Conservation (phyloP, 2,888 invertebrate species). For the Horisme vitalbata region DNA sequence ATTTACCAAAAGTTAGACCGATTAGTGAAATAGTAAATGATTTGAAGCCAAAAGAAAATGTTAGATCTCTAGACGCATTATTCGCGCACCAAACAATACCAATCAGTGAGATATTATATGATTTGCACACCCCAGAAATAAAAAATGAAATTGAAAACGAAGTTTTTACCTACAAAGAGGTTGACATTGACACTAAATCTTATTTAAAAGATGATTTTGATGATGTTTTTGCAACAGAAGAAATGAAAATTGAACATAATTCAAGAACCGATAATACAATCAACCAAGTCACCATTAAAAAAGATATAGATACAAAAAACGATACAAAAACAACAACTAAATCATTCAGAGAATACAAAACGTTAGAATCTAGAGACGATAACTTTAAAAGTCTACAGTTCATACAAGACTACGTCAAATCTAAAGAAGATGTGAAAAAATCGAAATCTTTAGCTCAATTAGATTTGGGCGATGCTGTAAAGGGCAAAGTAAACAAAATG, state of each 20-base stretch:
- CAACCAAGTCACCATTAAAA: neutral
- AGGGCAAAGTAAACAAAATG: conserved; percentile 56
- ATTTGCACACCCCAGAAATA: neutral
- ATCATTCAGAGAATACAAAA: conserved; percentile 18
- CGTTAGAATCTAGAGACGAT: conserved; percentile 12
- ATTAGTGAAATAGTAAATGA: conserved; percentile 10
- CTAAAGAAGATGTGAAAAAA: conserved; percentile 26
- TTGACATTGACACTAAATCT: too few species aligned
- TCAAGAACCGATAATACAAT: conserved; percentile 5
- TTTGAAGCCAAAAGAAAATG: conserved; percentile 2
- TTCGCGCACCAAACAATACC: conserved; percentile 11
- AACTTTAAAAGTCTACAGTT: conserved; percentile 20
- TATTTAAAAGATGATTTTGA: too few species aligned
- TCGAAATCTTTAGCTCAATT: conserved; percentile 56
- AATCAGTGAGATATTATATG: conserved; percentile 7
- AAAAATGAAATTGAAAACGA: conserved; percentile 10
- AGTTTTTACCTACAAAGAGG: neutral
- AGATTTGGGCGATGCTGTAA: conserved; percentile 55
- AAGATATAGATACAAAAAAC: neutral
- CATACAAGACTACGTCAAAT: conserved; percentile 16
- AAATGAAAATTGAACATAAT: neutral
- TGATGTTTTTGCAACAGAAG: neutral
- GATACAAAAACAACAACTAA: conserved; percentile 1
- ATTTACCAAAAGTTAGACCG: conserved; percentile 5
- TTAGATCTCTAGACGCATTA: conserved; percentile 10